Base-by-base conservation (phyloP, 2,888 invertebrate species). In the Kuschelorhynchus macadamiae region DNA sequence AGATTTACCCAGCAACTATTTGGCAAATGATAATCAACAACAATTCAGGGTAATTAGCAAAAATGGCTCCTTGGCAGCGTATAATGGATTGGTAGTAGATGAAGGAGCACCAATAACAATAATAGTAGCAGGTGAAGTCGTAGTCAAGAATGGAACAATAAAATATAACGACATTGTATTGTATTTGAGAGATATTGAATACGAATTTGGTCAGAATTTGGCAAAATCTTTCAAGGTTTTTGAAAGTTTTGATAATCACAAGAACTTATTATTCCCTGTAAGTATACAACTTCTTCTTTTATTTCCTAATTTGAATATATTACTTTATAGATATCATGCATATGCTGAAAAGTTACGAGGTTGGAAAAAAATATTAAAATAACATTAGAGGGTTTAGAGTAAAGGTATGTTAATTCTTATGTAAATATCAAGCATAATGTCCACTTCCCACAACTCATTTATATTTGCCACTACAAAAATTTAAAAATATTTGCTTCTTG, bases 211-310 rank as follows among this genome's bases (percentile, higher is more conserved):
- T 12, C 60, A 71, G 41, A 72, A 75, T 41, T 66, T 78, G 86
- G 86, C 82, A 79, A 84, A 81, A 0, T 85, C 85, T 75, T 77
- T 89, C 7, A 85, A 87, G 75, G 84, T 90, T 39, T 91, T 87
- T 78, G 88, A 88, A 0, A 81, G 85, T 0, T 90, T 89, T 79
- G 85, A 87, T 66, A 83, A 85, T 0, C 79, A 77, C 5, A 79
- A 74, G 21, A 83, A 91, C 77, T 80, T 91, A 4, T 79, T 91
- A 0, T 91, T 91, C 83, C 89, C 88, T 75, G 85, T 84, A 76
- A 77, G 73, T 71, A 42, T 36, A 7, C 18, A 2, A 17, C 18
- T 41, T 3, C 17, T 1, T 41, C 17, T 41, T 41, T 14, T 3
- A 36, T 36, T n/a, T n/a, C n/a, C n/a, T n/a, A n/a, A n/a, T n/a